Base-by-base conservation (phyloP, 2,113 vertebrate genomes). In the Prolemur simus region DNA sequence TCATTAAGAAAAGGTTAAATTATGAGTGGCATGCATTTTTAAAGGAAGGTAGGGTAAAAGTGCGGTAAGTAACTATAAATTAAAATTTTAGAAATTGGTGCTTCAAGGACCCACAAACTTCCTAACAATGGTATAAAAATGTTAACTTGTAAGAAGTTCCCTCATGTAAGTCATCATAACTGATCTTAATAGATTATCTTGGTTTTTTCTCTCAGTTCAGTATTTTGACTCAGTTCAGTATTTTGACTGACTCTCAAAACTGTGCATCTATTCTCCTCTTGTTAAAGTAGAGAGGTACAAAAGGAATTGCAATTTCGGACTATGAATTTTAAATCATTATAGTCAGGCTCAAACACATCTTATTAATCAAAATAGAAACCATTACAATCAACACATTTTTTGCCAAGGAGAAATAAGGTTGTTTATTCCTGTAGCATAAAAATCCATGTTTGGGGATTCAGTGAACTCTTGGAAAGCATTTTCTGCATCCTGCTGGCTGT, bases 31-130 rank as follows among this genome's bases (percentile, higher is more conserved):
- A 34, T 80, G 5, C 77, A 25, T 82, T 87, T 87, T 91, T 37
- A 71, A 34, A 52, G 64, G 42, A 47, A 84, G 37, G 14, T 45
- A 47, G 54, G 15, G 5, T 29, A 47, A 47, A 83, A 45, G 54
- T 63, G 27, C 23, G 12, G 25, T 63, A 63, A 63, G 25, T 63
- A 63, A 63, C 25, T 63, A 63, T 27, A 78, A 58, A 89, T 71
- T 94, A 64, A 94, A 81, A 39, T 39, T 83, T 92, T 94, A 73
- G 20, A 86, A 94, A 39, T 74, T 87, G 17, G 3, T 64, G 45
- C 34, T 84, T 91, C 8, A 88, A 52, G 14, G 25, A 82, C 45
- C 14, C 32, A 82, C 17, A 91, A 15, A 58, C 42, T 66, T 80
- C 15, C 6, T 85, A 89, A 27, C 27, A 85, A 1, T 78, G 15